A percentile compares a stretch with the other conserved stretches of the same genome.
Evolutionary conservation across 1,140 invertebrate genomes (phyloP).

Genomic region (Lordiphosa mommai): DNA sequence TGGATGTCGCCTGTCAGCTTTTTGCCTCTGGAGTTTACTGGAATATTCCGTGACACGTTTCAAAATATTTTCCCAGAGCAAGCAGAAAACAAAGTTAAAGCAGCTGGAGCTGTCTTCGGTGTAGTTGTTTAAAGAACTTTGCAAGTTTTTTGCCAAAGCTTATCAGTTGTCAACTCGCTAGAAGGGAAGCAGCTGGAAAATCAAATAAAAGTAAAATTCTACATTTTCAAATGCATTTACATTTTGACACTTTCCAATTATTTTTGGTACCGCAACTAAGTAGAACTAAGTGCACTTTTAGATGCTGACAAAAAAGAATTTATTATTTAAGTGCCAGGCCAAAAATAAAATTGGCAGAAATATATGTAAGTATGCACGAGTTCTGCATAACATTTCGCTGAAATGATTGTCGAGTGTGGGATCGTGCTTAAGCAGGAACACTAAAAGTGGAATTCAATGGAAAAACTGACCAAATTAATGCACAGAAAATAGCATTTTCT

Average conservation of each 20-base stretch:
- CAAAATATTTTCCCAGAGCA: constrained; percentile 64
- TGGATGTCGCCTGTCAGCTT: constrained; percentile 35
- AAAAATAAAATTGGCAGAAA: neutral
- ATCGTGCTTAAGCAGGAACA: constrained; percentile 51
- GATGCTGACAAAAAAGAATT: constrained; percentile 45
- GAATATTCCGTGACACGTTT: constrained; percentile 75
- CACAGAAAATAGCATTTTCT: no score
- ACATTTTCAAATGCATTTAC: no score
- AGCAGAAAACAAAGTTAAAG: constrained; percentile 29
- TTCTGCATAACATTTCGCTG: constrained; percentile 41
- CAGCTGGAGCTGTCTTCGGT: neutral
- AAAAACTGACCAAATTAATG: no score
- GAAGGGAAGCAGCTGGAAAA: neutral
- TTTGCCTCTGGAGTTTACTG: constrained; percentile 17
- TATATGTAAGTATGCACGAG: neutral
- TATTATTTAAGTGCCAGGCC: constrained; percentile 31
- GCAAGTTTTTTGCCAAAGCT: neutral
- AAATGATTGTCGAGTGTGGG: constrained; percentile 30
- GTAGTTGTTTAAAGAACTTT: constrained; percentile 7
- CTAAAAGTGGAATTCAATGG: no score
- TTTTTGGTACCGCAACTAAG: neutral
- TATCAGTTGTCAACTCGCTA: constrained; percentile 1
- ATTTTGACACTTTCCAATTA: no score
- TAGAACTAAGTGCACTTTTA: constrained; percentile 37
- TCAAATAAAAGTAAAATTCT: no score